Evolutionary conservation across 64 coral and sea anemone genomes (phyloP).

Genomic region (Platygyra sinensis): DNA sequence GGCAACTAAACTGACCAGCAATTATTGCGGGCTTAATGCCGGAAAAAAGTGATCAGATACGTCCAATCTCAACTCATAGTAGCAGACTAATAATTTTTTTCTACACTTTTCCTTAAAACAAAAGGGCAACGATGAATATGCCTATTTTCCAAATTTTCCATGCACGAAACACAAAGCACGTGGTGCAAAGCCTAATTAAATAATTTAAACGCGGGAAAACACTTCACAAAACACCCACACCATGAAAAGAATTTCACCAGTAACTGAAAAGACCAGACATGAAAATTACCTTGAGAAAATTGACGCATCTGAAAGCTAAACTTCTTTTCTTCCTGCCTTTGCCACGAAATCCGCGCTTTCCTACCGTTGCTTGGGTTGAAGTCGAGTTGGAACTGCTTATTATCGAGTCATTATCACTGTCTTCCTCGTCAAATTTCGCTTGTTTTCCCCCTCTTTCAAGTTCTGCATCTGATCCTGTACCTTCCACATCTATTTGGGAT

Average conservation of each 20-base stretch:
- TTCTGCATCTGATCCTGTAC: conserved; percentile 65
- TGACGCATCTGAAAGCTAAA: conserved; percentile 90
- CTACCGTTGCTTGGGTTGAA: conserved; percentile 56
- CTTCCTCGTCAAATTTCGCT: conserved; percentile 82
- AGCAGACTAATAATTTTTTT: not conserved
- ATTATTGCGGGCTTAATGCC: too few species aligned
- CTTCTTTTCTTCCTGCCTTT: conserved; percentile 69
- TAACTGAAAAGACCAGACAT: not conserved
- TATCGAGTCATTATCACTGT: conserved; percentile 89
- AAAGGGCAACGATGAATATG: not conserved
- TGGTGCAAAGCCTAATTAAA: not conserved
- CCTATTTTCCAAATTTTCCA: not conserved
- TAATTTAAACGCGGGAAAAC: conserved; percentile 11
- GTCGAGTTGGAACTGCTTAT: conserved; percentile 91
- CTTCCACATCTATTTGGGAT: conserved; percentile 39
- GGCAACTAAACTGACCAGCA: too few species aligned
- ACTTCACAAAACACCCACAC: not conserved
- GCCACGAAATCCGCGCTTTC: conserved; percentile 60
- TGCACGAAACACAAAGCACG: not conserved
- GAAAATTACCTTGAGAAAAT: conserved; percentile 88
- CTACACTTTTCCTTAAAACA: not conserved
- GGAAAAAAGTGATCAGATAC: too few species aligned
- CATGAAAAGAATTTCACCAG: not conserved
- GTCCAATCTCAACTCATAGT: too few species aligned
- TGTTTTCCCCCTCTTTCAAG: conserved; percentile 70